Evolutionary conservation across 2,113 vertebrate genomes (phyloP).

Genomic region (Epinephelus lanceolatus): DNA sequence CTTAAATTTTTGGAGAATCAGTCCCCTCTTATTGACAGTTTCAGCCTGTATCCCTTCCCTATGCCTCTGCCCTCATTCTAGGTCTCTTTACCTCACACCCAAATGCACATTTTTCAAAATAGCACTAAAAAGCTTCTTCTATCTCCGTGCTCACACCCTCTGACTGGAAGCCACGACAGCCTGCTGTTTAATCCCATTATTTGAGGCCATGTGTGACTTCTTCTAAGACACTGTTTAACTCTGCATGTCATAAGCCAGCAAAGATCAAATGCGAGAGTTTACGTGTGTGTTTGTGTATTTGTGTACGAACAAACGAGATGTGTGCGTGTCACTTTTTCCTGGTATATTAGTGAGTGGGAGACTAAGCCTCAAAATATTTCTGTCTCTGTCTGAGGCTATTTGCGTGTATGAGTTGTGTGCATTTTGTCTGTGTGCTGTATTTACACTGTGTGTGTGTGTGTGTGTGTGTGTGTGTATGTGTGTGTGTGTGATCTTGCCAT

Average conservation of each 20-base stretch:
- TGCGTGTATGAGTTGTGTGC: neutral
- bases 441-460: neutral
- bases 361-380: constrained; percentile 4
- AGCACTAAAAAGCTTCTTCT: constrained; percentile 47
- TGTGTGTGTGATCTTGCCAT: constrained; percentile 36
- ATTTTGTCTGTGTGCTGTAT: constrained; percentile 8
- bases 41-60: neutral
- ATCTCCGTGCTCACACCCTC: constrained; percentile 36
- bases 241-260: neutral
- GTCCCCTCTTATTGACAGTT: neutral
- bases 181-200: constrained; percentile 64
- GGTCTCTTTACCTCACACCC: neutral
- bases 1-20: neutral
- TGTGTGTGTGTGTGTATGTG: constrained; percentile 11
- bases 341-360: neutral
- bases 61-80: constrained; percentile 15
- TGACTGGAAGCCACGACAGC: constrained; percentile 48
- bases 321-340: neutral
- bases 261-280: constrained; percentile 27
- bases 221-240: constrained; percentile 38
- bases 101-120: constrained; percentile 37
- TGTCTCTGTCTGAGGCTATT: constrained; percentile 4
- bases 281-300: neutral
- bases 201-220: constrained; percentile 54
- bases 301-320: neutral